Base-by-base conservation (phyloP, 1,140 invertebrate species). In the Popillia japonica region DNA sequence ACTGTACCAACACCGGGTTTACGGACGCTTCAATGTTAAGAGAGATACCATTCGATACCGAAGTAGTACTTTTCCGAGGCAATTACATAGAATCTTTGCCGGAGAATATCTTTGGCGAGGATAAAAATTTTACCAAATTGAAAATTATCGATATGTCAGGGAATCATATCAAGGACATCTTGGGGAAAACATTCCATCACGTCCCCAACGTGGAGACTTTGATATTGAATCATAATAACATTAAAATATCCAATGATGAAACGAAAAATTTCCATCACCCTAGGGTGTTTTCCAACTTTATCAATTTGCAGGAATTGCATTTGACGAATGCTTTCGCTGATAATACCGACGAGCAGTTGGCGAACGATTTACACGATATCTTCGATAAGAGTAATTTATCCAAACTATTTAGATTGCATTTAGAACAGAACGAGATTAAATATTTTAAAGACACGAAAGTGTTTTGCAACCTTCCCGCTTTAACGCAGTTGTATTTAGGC, bases 351-450 rank as follows among this genome's bases (percentile, higher is more conserved):
- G 89, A 88, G 23, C 89, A 90, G 75, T 84, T 93, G 61, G 91
- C 92, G 48, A 87, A 90, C 76, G 90, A 92, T 82, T 87, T 95
- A 34, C 92, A 93, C 80, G 90, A 93, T 81, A 93, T 95, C 76
- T 95, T 95, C 83, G 88, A 91, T 0, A 91, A 92, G 48, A 93
- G 92, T 78, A 91, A 92, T 83, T 83, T 95, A 68, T 90, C 88
- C 2, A 90, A 90, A 75, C 84, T 95, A 77, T 89, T 90, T 77
- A 94, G 94, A 82, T 84, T 95, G 0, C 93, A 95, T 87, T 84
- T 95, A 76, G 94, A 95, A 84, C 93, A 94, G 83, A 95, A 95
- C 84, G 92, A 94, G 85, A 94, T 95, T 73, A 90, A 87, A 1
- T 87, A 88, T 74, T 93, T 94, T 79, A 88, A 88, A 76, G 92